Evolutionary conservation across 2,113 vertebrate species (phyloP), one percentile per base, ranked within the genome.

Genomic region (Clupea harengus): DNA sequence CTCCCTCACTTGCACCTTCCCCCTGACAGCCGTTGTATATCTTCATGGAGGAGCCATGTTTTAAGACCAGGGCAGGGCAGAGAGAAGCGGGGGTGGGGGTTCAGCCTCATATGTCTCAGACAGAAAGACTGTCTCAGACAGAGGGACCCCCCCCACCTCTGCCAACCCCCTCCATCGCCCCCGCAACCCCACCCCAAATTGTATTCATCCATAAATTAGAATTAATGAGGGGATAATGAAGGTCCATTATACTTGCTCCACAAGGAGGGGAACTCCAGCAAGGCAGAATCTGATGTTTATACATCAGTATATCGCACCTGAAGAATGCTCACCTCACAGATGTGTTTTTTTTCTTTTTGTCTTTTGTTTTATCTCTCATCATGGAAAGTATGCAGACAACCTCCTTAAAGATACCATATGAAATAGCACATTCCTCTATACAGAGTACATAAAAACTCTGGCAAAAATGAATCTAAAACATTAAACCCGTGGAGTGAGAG

Each of bases 121-220:
- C 25, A 75, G 67, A 75, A 28, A 75, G 67, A 28, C 25, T 32
- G 67, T 32, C n/a, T 25, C n/a, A 72, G 64, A 72, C 64, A 72
- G 64, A 72, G 64, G 28, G 72, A 78, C 64, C n/a, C n/a, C 22
- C 64, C 64, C n/a, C 25, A 28, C 25, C n/a, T 25, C 7, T 0
- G 2, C 10, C 64, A 6, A 2, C 8, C 15, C 25, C 7, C n/a
- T 3, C n/a, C 64, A 28, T 2, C 64, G 2, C 64, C 64, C 64
- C 28, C 10, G 25, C 28, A 39, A 78, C 25, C 25, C n/a, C 28
- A 78, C 28, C 81, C 54, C 52, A 13, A n/a, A 22, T 44, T 81
- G 50, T 81, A 81, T 49, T 81, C 86, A 32, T 52, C 25, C 72
- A 78, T 78, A 78, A 78, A 78, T 78, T 78, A 78, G 72, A 78